These are phyloP conservation scores for Zelleria hepariella DNA, from an alignment of 2,888 invertebrate species.

Conservation along the genomic window DNA sequence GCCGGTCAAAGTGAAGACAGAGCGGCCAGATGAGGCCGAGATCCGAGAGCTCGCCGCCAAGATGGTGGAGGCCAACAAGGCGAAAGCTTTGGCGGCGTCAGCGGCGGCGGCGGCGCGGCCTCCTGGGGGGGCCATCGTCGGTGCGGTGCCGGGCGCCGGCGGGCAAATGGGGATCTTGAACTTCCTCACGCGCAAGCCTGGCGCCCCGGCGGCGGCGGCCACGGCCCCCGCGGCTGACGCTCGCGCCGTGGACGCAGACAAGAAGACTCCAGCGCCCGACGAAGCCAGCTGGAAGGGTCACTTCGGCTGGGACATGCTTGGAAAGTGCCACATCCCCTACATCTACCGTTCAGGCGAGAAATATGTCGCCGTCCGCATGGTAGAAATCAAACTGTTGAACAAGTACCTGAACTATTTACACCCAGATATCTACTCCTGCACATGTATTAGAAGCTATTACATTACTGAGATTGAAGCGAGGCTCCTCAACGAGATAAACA, in stretches of 20 bases:
- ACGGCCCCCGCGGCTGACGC: constrained; percentile 32
- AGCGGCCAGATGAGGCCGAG: constrained; percentile 88
- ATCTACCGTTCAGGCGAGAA: constrained; percentile 87
- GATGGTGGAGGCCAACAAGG: constrained; percentile 87
- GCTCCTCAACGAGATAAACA: constrained; percentile 92
- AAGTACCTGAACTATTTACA: constrained; percentile 91
- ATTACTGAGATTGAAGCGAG: constrained; percentile 92
- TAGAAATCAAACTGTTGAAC: constrained; percentile 90
- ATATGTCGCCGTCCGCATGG: constrained; percentile 95
- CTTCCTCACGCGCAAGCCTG: constrained; percentile 68
- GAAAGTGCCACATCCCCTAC: constrained; percentile 89
- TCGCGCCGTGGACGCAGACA: constrained; percentile 42
- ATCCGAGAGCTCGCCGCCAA: constrained; percentile 89
- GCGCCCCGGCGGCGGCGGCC: constrained; percentile 25
- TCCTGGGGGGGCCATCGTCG: constrained; percentile 50
- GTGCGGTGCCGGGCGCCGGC: constrained; percentile 43
- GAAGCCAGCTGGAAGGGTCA: constrained; percentile 85
- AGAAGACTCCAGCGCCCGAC: constrained; percentile 70
- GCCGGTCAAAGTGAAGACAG: constrained; percentile 76
- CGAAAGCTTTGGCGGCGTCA: constrained; percentile 66
- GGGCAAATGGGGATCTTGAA: constrained; percentile 74
- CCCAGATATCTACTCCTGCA: constrained; percentile 91
- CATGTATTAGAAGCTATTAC: constrained; percentile 92
- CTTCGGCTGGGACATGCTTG: constrained; percentile 93
- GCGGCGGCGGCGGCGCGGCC: constrained; percentile 65